Evolutionary conservation across 2,888 invertebrate species (phyloP), one percentile per base, ranked within the genome.

Genomic region (Parelbella ahira): DNA sequence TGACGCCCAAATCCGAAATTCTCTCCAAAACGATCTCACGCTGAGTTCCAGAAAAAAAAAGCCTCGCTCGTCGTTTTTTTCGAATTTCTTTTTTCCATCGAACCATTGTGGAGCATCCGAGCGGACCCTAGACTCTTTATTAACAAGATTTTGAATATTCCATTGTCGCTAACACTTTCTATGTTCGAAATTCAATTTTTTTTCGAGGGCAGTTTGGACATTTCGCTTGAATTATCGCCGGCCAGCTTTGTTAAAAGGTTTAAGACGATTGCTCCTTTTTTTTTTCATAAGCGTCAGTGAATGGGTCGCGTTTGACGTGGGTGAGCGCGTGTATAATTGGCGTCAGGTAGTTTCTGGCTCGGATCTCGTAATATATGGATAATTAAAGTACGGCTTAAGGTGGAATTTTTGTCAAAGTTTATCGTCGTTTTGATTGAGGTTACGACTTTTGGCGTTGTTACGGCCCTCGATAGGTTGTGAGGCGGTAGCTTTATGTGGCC

Each of bases 101-200:
- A 42, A 36, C 55, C 55, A 54, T 59, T 68, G 68, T 74, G 66
- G 69, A 68, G 58, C 60, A 62, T 42, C 54, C 48, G 55, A 55
- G 41, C 46, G 43, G 53, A 50, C 48, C 54, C 55, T 60, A 73
- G 76, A 75, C 72, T 77, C 81, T 82, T 79, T 84, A 83, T 83
- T 86, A 87, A 87, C 87, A 84, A 83, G 86, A 86, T 86, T 81
- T 80, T 75, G 79, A 77, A 84, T 82, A 83, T 82, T 74, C 84
- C 65, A 84, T 87, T 87, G 87, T 86, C 75, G 69, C 82, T 80
- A 84, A 87, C 87, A 87, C 87, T 87, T 86, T 86, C 87, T 80
- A 84, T 71, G 71, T 76, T 83, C 67, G 60, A 77, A 75, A 73
- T 77, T 75, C 60, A 62, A 71, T 65, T 69, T 68, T 71, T 82